phyloP scores from a whole-genome alignment of 2,113 vertebrate genomes.

The Glareola pratincola region DNA sequence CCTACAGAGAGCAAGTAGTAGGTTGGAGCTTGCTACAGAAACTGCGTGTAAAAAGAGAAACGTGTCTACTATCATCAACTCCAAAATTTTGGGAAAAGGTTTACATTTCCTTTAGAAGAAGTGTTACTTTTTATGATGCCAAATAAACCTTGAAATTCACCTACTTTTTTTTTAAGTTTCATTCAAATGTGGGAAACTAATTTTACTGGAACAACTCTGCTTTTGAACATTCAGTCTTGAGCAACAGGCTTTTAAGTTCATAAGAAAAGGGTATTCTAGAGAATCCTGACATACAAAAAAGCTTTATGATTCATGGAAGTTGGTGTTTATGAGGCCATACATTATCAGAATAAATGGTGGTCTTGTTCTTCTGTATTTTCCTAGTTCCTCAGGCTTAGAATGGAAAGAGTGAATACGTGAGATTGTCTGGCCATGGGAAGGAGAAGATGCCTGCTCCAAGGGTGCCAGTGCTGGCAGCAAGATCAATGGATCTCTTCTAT shows the following conservation, averaged over 20 bases:
- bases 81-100: neutral
- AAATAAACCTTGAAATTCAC: neutral
- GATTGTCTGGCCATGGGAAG: conserved; percentile 50
- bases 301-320: neutral
- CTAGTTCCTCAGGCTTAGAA: conserved; percentile 61
- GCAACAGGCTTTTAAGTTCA: neutral
- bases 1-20: neutral
- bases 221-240: neutral
- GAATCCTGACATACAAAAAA: neutral
- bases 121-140: neutral
- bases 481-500: conserved; percentile 63
- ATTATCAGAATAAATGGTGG: conserved; percentile 56
- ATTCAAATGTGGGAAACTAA: neutral
- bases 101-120: neutral
- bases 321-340: conserved; percentile 34
- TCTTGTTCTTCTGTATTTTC: conserved; percentile 67
- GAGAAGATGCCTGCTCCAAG: conserved; percentile 48
- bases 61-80: neutral
- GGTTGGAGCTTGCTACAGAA: neutral
- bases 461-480: conserved; percentile 61
- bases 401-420: conserved; percentile 58
- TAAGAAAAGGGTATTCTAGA: neutral
- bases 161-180: neutral
- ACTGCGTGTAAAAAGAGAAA: neutral
- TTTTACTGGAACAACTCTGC: neutral